A percentile compares a stretch with the other conserved stretches of the same genome.
phyloP scores from a whole-genome alignment of 23 tunicate species.

The Trididemnum clinides region DNA sequence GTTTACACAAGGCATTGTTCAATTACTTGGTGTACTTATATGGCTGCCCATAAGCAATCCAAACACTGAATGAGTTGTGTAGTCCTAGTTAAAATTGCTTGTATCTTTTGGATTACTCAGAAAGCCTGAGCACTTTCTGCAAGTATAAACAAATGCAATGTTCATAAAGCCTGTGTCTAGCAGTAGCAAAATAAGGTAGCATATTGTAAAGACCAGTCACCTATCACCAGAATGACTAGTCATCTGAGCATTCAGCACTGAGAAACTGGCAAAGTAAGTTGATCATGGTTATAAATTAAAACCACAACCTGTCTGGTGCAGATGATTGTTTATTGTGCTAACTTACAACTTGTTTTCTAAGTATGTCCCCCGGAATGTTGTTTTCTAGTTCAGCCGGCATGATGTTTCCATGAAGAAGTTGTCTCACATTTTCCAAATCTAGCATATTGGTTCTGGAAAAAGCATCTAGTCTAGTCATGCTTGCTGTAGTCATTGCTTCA shows the following conservation, averaged over 20 bases:
- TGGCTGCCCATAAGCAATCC: neutral
- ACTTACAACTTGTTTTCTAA: neutral
- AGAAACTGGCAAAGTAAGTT: neutral
- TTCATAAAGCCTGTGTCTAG: neutral
- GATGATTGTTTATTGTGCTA: neutral
- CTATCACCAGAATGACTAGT: neutral
- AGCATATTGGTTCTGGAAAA: neutral
- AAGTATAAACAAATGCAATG: neutral
- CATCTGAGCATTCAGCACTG: neutral
- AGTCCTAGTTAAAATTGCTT: neutral
- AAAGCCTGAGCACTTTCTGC: neutral
- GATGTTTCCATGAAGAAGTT: neutral
- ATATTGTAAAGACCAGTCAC: neutral
- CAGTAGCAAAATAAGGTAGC: slow-evolving; percentile 5
- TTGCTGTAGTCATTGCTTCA: neutral
- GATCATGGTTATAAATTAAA: neutral
- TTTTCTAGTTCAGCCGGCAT: neutral
- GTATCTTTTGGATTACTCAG: neutral
- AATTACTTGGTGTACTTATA: neutral
- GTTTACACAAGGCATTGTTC: slow-evolving; percentile 6
- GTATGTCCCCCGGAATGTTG: neutral
- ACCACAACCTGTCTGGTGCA: neutral
- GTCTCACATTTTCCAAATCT: neutral
- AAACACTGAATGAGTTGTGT: neutral
- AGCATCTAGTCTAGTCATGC: neutral